Conservation (phyloP, 2,888 invertebrate species). For the Lamproptera curius region DNA sequence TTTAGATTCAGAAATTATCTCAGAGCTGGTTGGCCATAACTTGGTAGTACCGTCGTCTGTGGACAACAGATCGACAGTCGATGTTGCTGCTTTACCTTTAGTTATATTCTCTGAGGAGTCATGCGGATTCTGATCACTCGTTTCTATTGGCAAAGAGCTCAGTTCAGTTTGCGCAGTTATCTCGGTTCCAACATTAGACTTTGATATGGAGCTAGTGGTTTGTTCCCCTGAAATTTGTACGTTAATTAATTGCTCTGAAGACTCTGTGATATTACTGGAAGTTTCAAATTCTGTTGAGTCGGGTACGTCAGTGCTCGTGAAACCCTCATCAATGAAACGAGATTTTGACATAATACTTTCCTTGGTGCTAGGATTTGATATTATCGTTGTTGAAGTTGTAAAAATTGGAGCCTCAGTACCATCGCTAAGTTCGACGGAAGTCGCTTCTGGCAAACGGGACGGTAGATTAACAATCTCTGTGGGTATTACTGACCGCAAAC, state of each 20-base stretch:
- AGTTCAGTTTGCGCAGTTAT: slow-evolving; percentile 62
- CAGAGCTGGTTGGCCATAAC: slow-evolving; percentile 37
- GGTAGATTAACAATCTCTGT: slow-evolving; percentile 53
- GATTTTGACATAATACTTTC: slow-evolving; percentile 14
- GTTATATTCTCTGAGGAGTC: slow-evolving; percentile 46
- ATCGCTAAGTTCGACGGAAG: slow-evolving; percentile 43
- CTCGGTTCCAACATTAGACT: slow-evolving; percentile 54
- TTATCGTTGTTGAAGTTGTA: slow-evolving; percentile 11
- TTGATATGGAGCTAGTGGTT: slow-evolving; percentile 43
- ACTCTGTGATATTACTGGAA: slow-evolving; percentile 8
- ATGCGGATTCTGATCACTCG: slow-evolving; percentile 66
- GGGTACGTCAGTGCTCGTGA: slow-evolving; percentile 14
- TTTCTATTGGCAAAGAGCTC: slow-evolving; percentile 65
- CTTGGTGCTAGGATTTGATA: slow-evolving; percentile 5
- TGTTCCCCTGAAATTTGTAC: slow-evolving; percentile 38
- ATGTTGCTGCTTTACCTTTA: slow-evolving; percentile 41
- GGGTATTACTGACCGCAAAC: slow-evolving; percentile 60
- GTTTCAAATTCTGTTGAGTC: slow-evolving; percentile 26
- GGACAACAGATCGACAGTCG: slow-evolving; percentile 38
- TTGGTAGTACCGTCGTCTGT: slow-evolving; percentile 36
- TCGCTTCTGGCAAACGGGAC: slow-evolving; percentile 45
- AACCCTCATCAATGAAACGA: slow-evolving; percentile 16
- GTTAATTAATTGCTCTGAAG: slow-evolving; percentile 26
- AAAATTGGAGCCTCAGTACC: slow-evolving; percentile 32
- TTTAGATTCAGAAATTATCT: slow-evolving; percentile 45